A percentile compares a stretch with the other conserved stretches of the same genome.
phyloP scores from a whole-genome alignment of 2,113 vertebrate species.

The Menura novaehollandiae region DNA sequence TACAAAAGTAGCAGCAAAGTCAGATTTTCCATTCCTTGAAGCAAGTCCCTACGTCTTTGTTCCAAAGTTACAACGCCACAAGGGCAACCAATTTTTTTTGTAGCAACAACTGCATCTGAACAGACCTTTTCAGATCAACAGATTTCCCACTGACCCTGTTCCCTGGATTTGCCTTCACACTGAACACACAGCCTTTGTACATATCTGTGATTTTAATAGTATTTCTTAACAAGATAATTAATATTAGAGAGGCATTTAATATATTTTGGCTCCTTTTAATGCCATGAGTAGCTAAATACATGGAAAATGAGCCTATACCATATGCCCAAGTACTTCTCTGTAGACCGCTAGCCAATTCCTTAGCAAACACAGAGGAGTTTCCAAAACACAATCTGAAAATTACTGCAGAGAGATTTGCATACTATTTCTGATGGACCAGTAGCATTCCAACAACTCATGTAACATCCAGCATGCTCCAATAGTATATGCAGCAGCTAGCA shows the following conservation, averaged over 20 bases:
- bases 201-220: neutral
- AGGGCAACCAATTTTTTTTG: neutral
- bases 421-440: neutral
- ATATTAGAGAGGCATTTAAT: neutral
- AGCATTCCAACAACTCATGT: neutral
- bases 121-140: neutral
- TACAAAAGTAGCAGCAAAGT: neutral
- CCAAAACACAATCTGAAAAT: neutral
- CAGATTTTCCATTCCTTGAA: constrained; percentile 1
- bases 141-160: neutral
- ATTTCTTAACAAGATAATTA: neutral
- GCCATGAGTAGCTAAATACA: neutral
- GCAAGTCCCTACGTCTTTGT: neutral
- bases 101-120: neutral
- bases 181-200: neutral
- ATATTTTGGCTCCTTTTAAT: constrained; percentile 5
- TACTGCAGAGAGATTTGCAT: constrained; percentile 7
- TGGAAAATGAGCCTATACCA: neutral
- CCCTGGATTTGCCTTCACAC: neutral
- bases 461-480: neutral
- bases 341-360: neutral
- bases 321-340: neutral
- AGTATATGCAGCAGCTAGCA: neutral
- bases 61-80: neutral
- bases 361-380: neutral